Base-by-base conservation (phyloP, 2,113 vertebrate genomes). In the Xiphorhynchus elegans region DNA sequence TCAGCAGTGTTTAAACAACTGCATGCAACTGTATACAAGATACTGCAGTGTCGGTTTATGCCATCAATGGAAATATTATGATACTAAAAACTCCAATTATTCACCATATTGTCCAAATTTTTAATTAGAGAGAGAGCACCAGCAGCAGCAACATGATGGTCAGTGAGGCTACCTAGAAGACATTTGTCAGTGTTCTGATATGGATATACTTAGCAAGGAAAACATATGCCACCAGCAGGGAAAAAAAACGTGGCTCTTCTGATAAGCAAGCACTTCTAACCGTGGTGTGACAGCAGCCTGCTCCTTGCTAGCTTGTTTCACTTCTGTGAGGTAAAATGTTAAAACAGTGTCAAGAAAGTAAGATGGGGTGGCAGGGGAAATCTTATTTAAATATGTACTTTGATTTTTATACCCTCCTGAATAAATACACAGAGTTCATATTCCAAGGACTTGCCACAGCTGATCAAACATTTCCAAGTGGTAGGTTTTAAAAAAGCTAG, bases 301-400 rank as follows among this genome's bases (percentile, higher is more conserved):
- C 42, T 88, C n/a, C 72, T 72, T 64, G 42, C 68, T 87, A 52
- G 35, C 50, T 90, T 6, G 0, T 80, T 77, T 80, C 72, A 49
- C 15, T 85, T 35, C 14, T 84, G 24, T n/a, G 56, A 64, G 31
- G 59, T 90, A 88, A 90, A 93, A 88, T 40, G 47, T 58, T 85
- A 88, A 88, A 90, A 66, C 47, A 88, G 33, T 9, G 11, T 55
- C 72, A 95, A 55, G 67, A 76, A 76, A 92, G 28, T 21, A 92
- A 58, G 58, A 73, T 0, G 0, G 5, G n/a, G 40, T 50, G 42
- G 23, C 39, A 63, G 39, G n/a, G 47, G n/a, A 88, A 74, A 78
- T 40, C 55, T 90, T 73, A 53, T n/a, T 95, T 88, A 77, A 92
- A 74, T 70, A 69, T 33, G 37, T 91, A 42, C 64, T 91, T 94